Evolutionary conservation across 2,113 vertebrate species (phyloP).

Genomic region (Chamaea fasciata): DNA sequence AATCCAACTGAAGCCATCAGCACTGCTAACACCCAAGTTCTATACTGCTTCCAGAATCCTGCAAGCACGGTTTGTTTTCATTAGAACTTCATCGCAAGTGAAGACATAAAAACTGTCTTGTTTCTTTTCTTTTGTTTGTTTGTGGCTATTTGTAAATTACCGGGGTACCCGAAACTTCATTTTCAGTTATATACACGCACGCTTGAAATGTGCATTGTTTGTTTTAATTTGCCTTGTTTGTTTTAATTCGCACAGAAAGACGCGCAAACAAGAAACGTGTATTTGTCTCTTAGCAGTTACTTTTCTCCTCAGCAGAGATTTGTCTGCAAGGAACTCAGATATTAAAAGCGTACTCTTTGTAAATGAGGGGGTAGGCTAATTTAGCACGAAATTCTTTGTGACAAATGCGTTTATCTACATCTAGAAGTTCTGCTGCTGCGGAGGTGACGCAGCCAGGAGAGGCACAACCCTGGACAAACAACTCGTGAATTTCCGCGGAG

Average conservation of each 20-base stretch:
- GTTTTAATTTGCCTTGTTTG: neutral
- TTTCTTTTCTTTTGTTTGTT: neutral
- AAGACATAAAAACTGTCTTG: neutral
- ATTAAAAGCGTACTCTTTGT: rapidly evolving
- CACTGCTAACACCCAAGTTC: rapidly evolving
- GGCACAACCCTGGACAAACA: neutral
- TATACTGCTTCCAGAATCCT: neutral
- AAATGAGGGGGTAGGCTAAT: neutral
- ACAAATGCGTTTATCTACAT: rapidly evolving
- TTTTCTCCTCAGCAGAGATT: neutral
- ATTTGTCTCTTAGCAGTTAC: rapidly evolving
- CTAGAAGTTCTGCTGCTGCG: rapidly evolving
- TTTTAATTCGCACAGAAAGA: neutral
- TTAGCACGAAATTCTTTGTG: no score
- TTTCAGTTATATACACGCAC: neutral
- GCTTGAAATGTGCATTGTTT: rapidly evolving
- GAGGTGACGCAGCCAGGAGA: no score
- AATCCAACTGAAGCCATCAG: neutral
- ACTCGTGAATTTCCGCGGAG: rapidly evolving
- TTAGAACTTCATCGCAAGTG: neutral
- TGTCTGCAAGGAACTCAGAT: neutral
- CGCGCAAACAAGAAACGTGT: rapidly evolving
- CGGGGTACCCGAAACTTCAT: neutral
- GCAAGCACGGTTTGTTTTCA: neutral
- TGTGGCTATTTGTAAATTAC: neutral